Evolutionary conservation across 30 jellyfish, hydroid and myxozoan species (phyloP).

Genomic region (Hydra vulgaris): DNA sequence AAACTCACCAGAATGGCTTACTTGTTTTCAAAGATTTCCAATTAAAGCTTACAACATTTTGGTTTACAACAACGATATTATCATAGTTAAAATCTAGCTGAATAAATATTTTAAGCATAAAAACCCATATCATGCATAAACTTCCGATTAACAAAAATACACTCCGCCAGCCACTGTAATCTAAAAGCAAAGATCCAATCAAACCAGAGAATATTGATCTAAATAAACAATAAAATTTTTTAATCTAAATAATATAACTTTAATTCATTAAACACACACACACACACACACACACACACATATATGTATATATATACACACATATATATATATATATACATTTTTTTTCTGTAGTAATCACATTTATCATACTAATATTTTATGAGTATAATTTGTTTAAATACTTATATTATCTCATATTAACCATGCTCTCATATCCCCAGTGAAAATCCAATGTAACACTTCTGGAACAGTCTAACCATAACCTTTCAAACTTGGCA

Average conservation of each 20-base stretch:
- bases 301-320: too few relatives aligned
- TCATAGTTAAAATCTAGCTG: background rate
- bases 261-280: too few relatives aligned
- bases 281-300: too few relatives aligned
- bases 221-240: background rate
- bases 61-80: background rate
- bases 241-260: background rate
- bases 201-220: slow-evolving; percentile 27
- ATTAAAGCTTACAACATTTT: background rate
- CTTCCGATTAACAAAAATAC: slow-evolving; percentile 25
- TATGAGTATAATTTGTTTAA: too few relatives aligned
- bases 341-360: too few relatives aligned
- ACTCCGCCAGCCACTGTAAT: slow-evolving; percentile 32
- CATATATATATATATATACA: too few relatives aligned
- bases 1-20: slow-evolving; percentile 14
- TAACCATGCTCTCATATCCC: too few relatives aligned
- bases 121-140: slow-evolving; percentile 20
- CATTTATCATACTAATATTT: too few relatives aligned
- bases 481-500: too few relatives aligned
- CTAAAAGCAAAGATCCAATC: slow-evolving; percentile 36
- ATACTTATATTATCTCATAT: too few relatives aligned
- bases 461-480: too few relatives aligned
- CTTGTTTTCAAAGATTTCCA: background rate
- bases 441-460: too few relatives aligned
- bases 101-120: slow-evolving; percentile 8